A percentile compares a stretch with the other conserved stretches of the same genome.
Conservation (phyloP, 2,113 vertebrate species). For the Butastur rufipennis region DNA sequence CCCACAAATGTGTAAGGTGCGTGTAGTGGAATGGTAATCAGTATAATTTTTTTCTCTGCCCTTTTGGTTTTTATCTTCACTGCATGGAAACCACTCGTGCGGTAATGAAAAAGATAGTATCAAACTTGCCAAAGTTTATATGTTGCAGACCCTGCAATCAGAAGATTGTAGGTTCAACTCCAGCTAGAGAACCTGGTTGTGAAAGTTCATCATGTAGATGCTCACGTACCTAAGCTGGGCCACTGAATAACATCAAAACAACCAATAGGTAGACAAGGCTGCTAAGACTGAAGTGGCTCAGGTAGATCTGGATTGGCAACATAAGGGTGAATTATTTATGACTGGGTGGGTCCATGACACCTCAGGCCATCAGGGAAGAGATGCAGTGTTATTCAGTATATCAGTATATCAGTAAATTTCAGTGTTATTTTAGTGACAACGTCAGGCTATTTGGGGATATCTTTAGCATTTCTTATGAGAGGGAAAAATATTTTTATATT, state of each 20-base stretch:
- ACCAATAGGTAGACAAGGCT: no score
- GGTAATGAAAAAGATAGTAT: slow-evolving; percentile 11
- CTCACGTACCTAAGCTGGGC: no score
- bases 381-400: no score
- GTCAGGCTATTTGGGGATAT: not conserved
- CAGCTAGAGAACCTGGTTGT: no score
- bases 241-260: no score
- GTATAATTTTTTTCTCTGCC: not conserved
- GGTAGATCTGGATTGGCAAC: no score
- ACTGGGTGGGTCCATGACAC: no score
- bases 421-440: not conserved
- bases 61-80: slow-evolving; percentile 21
- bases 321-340: no score
- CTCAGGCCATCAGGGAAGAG: no score
- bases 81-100: not conserved
- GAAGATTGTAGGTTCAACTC: no score
- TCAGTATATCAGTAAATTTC: not conserved
- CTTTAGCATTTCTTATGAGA: not conserved
- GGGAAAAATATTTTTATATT: not conserved
- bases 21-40: slow-evolving; percentile 28
- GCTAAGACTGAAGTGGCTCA: no score
- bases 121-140: not conserved
- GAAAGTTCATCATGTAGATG: no score
- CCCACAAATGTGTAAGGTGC: not conserved
- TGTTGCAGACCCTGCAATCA: not conserved